Evolutionary conservation across 2,888 invertebrate genomes (phyloP).

Genomic region (Lasioglossum leucozonium): DNA sequence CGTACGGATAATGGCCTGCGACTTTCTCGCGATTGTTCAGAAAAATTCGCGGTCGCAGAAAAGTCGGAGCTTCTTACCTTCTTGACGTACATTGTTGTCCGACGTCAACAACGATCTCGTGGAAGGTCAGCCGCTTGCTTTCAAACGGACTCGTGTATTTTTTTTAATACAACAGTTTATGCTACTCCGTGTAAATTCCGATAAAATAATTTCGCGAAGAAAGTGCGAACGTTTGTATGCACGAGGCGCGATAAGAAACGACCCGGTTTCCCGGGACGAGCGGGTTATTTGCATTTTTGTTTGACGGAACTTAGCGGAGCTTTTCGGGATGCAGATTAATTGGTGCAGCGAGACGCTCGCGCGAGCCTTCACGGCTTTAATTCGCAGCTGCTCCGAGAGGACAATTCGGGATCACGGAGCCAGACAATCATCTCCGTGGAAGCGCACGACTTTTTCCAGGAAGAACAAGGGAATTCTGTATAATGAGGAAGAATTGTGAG

Average conservation of each 20-base stretch:
- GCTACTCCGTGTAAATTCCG: no score
- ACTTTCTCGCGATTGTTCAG: neutral
- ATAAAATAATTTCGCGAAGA: neutral
- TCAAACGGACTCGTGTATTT: neutral
- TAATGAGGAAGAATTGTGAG: conserved; percentile 64
- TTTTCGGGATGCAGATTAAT: conserved; percentile 2
- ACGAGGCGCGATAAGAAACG: neutral
- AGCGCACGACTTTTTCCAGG: conserved; percentile 57
- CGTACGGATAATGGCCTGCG: neutral
- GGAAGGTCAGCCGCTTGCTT: neutral
- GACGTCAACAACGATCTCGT: neutral
- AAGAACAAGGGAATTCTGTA: conserved; percentile 54
- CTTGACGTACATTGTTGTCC: neutral
- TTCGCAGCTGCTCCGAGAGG: neutral
- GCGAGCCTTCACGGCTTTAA: neutral
- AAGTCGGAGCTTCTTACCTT: neutral
- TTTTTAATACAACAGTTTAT: neutral
- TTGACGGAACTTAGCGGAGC: neutral
- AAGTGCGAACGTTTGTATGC: neutral
- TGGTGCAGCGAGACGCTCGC: neutral
- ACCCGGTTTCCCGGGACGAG: neutral
- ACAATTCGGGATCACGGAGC: conserved; percentile 21
- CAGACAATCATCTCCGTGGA: conserved; percentile 38
- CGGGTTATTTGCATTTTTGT: neutral
- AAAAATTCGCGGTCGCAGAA: neutral